phyloP scores from a whole-genome alignment of 2,888 invertebrate species.

The Microchrysa polita region DNA sequence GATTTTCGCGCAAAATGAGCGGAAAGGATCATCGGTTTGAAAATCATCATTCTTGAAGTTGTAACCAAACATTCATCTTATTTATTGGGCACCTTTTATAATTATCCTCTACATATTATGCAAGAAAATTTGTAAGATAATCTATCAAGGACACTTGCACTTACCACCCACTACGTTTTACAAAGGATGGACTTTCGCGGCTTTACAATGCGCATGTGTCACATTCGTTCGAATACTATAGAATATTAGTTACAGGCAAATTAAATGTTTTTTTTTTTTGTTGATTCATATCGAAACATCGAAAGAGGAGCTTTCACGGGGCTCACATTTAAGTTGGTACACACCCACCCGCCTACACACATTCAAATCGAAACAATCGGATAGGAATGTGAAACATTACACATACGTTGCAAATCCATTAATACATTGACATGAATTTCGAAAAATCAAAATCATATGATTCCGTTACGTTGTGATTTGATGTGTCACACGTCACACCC shows the following conservation, averaged over 20 bases:
- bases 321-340: slow-evolving; percentile 5
- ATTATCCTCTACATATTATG: too few species aligned
- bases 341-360: neutral
- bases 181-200: slow-evolving; percentile 31
- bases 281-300: neutral
- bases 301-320: slow-evolving; percentile 28
- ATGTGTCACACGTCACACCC: neutral
- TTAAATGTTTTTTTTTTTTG: slow-evolving; percentile 30
- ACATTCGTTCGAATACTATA: neutral
- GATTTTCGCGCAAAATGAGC: too few species aligned
- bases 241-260: neutral
- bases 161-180: slow-evolving; percentile 15
- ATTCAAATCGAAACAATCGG: neutral
- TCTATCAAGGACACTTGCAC: neutral
- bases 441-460: slow-evolving; percentile 48
- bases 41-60: too few species aligned
- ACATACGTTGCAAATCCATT: too few species aligned
- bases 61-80: too few species aligned
- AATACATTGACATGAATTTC: neutral
- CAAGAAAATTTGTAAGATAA: too few species aligned
- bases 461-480: slow-evolving; percentile 48
- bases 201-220: slow-evolving; percentile 18
- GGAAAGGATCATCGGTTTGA: too few species aligned
- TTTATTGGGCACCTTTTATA: too few species aligned
- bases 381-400: too few species aligned